A percentile compares a stretch with the other conserved stretches of the same genome.
phyloP scores from a whole-genome alignment of 2,888 invertebrate species.

The Theristus sp. region DNA sequence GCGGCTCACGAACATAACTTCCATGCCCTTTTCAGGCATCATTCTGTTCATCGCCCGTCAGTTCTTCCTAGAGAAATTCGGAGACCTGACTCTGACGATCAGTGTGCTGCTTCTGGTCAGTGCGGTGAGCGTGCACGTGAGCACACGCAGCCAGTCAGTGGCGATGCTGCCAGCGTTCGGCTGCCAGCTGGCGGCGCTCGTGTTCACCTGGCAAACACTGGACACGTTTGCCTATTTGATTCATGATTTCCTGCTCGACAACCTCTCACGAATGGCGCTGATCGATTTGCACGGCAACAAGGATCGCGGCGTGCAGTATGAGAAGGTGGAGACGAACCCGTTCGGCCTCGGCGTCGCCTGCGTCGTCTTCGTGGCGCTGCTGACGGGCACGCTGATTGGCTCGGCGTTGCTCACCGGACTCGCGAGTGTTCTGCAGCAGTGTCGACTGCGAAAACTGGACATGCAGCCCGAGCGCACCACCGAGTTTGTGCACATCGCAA shows the following conservation, averaged over 20 bases:
- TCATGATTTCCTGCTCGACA: background rate
- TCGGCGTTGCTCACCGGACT: background rate
- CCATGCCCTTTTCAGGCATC: background rate
- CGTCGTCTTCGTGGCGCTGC: background rate
- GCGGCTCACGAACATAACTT: too few species aligned
- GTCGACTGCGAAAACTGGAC: background rate
- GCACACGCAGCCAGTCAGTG: background rate
- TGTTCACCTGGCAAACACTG: background rate
- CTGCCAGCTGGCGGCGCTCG: background rate
- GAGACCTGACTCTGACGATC: background rate
- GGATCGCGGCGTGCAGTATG: background rate
- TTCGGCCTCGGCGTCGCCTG: background rate
- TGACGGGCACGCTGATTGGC: background rate
- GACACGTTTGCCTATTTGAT: conserved; percentile 2
- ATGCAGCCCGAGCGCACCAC: background rate
- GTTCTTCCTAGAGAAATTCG: background rate
- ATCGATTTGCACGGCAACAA: background rate
- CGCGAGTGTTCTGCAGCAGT: background rate
- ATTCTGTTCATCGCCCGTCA: background rate
- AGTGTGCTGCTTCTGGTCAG: background rate
- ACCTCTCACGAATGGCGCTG: background rate
- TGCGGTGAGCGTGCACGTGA: background rate
- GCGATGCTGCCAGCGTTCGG: background rate
- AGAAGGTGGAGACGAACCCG: background rate
- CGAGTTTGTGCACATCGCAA: too few species aligned